A percentile compares a stretch with the other conserved stretches of the same genome.
Conservation (phyloP, 2,113 vertebrate genomes). For the Hiodon alosoides region DNA sequence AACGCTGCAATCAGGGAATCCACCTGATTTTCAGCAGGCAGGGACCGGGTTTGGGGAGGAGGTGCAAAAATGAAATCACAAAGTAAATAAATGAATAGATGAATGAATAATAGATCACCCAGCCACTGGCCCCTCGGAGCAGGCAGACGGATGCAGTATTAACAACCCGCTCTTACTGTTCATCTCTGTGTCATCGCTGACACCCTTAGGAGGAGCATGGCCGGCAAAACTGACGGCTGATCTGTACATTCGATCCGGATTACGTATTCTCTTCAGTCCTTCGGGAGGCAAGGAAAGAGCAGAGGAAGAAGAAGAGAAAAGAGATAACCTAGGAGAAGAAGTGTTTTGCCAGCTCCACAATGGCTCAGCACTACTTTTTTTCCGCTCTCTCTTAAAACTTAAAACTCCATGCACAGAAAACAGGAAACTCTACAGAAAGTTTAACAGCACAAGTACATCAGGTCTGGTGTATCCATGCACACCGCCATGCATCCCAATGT, state of each 20-base stretch:
- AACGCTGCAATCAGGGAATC: slow-evolving; percentile 19
- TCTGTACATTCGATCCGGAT: slow-evolving; percentile 79
- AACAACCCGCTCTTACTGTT: slow-evolving; percentile 78
- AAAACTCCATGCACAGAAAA: slow-evolving; percentile 45
- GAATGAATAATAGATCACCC: slow-evolving; percentile 72
- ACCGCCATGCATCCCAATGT: slow-evolving; percentile 20
- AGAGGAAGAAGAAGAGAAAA: slow-evolving; percentile 44
- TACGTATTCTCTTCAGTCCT: slow-evolving; percentile 80
- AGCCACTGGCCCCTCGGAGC: slow-evolving; percentile 62
- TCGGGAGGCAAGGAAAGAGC: slow-evolving; percentile 69
- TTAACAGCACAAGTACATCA: neutral
- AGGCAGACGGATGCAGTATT: slow-evolving; percentile 66
- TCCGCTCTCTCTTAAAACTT: slow-evolving; percentile 4
- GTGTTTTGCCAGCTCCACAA: slow-evolving; percentile 41
- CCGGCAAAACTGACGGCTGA: slow-evolving; percentile 74
- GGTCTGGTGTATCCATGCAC: slow-evolving; percentile 11
- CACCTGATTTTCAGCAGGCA: slow-evolving; percentile 20
- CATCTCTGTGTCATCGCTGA: slow-evolving; percentile 75
- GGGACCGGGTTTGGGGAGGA: slow-evolving; percentile 30
- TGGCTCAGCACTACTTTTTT: slow-evolving; percentile 43
- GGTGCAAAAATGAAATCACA: slow-evolving; percentile 46
- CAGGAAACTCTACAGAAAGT: slow-evolving; percentile 15
- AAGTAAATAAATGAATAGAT: slow-evolving; percentile 74
- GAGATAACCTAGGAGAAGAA: slow-evolving; percentile 50
- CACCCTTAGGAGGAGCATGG: slow-evolving; percentile 75